Conservation (phyloP, 2,797 vertebrate species). For the Sibirionetta formosa region DNA sequence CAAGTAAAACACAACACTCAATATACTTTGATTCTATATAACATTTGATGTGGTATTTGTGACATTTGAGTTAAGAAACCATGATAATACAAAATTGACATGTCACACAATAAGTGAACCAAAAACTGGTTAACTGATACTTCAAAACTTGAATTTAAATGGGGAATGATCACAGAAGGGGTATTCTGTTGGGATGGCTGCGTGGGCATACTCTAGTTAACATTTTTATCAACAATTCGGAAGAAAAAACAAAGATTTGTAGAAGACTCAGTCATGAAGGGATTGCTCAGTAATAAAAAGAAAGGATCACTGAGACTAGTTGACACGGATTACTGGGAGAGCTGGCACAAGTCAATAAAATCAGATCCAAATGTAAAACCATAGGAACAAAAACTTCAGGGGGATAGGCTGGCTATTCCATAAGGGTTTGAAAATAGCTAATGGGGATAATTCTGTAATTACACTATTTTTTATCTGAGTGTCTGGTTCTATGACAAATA, state of each 20-base stretch:
- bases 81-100: conserved; percentile 33
- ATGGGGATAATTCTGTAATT: background rate
- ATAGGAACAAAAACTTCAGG: background rate
- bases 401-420: background rate
- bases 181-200: background rate
- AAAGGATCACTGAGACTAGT: background rate
- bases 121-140: conserved; percentile 57
- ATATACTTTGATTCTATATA: conserved; percentile 2
- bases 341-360: background rate
- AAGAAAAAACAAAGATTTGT: background rate
- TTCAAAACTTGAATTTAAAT: conserved; percentile 48
- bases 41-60: conserved; percentile 29
- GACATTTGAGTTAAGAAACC: conserved; percentile 51
- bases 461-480: background rate
- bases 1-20: conserved; percentile 34
- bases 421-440: background rate
- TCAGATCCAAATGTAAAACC: background rate
- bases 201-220: background rate
- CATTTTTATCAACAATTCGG: background rate
- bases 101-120: background rate
- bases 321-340: background rate
- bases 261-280: background rate
- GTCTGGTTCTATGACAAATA: conserved; percentile 5
- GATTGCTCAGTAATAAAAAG: background rate
- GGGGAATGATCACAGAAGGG: background rate